Base-by-base conservation (phyloP, 2,797 vertebrate species). In the Cygnus olor region DNA sequence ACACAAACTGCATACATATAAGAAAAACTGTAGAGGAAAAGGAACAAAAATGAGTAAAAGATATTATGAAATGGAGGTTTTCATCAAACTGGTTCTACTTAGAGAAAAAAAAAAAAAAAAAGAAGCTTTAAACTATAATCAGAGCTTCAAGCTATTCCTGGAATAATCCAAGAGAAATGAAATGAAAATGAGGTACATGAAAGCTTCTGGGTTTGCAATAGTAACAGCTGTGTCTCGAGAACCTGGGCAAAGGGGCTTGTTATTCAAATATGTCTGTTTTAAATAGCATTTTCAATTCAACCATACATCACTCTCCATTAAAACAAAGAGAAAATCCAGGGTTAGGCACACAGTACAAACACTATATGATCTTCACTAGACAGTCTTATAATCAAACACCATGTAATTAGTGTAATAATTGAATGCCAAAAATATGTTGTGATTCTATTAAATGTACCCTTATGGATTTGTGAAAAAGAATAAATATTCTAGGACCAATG, bases 91-190 rank as follows among this genome's bases (percentile, higher is more conserved):
- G 88, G 28, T 80, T 94, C 95, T 66, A 89, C 65, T 93, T 91
- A 89, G 22, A 64, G 49, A 77, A 93, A 49, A 24, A 49, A 49
- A 13, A 47, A 47, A 49, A 24, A 49, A 49, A 49, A 95, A 96
- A 95, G 44, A 93, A 94, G 51, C 21, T 87, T 96, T 96, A 95
- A 84, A 15, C 80, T 56, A 78, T 86, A 94, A 96, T 73, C 80
- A 94, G 38, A 83, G 90, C 95, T 95, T 96, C 56, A 71, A 96
- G 97, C 93, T 92, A 80, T 94, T 97, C 85, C 17, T 28, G 79
- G 97, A 96, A 93, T 69, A 96, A 94, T 94, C 88, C 97, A 97
- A 80, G 42, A 93, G 57, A 97, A 95, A 95, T 85, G 57, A 97
- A 97, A 97, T 94, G 49, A 93, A 51, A 84, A 92, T 76, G 78